Evolutionary conservation across 1,140 invertebrate species (phyloP).

Genomic region (Caenorhabditis latens): DNA sequence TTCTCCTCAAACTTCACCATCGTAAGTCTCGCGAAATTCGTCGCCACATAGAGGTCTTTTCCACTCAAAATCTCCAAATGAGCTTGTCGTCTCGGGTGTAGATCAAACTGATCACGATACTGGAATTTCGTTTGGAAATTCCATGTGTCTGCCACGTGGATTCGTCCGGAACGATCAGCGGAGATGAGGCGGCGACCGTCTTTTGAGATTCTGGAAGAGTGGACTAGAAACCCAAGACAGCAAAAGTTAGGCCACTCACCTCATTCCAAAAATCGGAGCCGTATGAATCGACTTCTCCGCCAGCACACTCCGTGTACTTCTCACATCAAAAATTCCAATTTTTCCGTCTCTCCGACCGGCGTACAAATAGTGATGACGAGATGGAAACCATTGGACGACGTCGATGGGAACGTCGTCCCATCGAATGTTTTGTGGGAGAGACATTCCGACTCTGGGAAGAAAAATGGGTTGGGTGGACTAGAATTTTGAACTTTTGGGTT

Average conservation of each 20-base stretch:
- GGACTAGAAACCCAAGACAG: too few relatives aligned
- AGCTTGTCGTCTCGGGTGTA: not conserved
- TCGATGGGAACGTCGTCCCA: not conserved
- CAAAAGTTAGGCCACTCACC: not conserved
- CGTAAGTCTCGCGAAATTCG: not conserved
- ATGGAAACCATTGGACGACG: constrained; percentile 5
- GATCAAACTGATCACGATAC: not conserved
- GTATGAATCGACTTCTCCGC: not conserved
- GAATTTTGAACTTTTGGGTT: too few relatives aligned
- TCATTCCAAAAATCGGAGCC: not conserved
- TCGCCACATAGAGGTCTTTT: not conserved
- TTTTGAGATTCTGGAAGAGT: not conserved
- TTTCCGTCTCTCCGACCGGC: not conserved
- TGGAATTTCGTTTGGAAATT: not conserved
- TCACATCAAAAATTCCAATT: not conserved
- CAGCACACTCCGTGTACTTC: constrained; percentile 1
- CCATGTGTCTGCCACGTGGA: constrained; percentile 36
- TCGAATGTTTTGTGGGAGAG: not conserved
- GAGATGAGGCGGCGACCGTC: not conserved
- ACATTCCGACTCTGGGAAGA: not conserved
- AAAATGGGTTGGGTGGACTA: too few relatives aligned
- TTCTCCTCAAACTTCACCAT: not conserved
- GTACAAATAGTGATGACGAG: not conserved
- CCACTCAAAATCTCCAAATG: not conserved
- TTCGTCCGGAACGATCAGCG: not conserved